These are phyloP conservation scores for Garrulus glandarius DNA, from an alignment of 2,797 vertebrate species.

Conservation along the genomic window DNA sequence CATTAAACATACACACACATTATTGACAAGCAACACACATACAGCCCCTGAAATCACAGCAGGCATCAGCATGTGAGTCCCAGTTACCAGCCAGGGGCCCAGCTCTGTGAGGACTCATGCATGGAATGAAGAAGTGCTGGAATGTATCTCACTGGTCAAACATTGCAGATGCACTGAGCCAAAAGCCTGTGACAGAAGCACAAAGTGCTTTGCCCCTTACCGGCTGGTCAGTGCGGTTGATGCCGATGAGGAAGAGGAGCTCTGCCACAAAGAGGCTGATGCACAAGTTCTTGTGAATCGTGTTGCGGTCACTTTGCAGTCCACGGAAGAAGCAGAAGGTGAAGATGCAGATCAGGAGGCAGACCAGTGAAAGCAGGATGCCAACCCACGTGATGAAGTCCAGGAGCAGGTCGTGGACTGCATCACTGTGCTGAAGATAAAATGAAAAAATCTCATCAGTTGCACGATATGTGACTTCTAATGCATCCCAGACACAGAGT, in stretches of 20 bases:
- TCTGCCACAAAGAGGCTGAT: slow-evolving; percentile 96
- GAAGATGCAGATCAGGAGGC: slow-evolving; percentile 98
- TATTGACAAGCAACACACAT: background rate
- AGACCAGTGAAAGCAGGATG: slow-evolving; percentile 95
- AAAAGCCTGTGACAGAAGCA: background rate
- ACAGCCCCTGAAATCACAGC: background rate
- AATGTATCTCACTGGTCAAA: background rate
- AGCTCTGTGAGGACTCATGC: background rate
- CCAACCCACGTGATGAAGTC: slow-evolving; percentile 98
- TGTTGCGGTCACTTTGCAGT: slow-evolving; percentile 97
- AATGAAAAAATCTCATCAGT: background rate
- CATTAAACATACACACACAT: background rate
- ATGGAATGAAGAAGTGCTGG: background rate
- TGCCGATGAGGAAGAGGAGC: slow-evolving; percentile 94
- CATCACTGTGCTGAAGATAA: slow-evolving; percentile 82
- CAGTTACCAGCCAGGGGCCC: background rate
- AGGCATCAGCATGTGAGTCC: background rate
- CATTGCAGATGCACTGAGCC: accelerated
- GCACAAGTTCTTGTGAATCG: slow-evolving; percentile 98
- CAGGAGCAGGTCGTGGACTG: slow-evolving; percentile 91
- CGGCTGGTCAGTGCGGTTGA: slow-evolving; percentile 94
- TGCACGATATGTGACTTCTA: background rate
- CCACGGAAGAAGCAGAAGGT: slow-evolving; percentile 99
- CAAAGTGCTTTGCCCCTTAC: slow-evolving; percentile 74
- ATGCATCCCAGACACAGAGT: background rate